These are phyloP conservation scores for Takifugu bimaculatus DNA, from an alignment of 2,113 vertebrate genomes.

Conservation along the genomic window DNA sequence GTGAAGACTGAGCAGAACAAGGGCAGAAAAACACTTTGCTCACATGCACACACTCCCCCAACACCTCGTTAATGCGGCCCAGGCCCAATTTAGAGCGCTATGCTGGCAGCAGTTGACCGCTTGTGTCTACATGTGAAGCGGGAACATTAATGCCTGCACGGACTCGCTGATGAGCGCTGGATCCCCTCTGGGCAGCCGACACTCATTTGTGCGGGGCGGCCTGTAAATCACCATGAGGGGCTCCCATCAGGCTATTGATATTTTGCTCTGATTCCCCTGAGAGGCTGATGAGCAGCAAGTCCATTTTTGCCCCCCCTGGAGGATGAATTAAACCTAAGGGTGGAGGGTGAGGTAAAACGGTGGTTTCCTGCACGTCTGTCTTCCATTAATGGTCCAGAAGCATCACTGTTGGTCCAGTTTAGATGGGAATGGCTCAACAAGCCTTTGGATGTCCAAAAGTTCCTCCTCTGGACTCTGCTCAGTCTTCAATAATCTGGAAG, in stretches of 20 bases:
- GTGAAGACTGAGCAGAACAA: background rate
- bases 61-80: conserved; percentile 43
- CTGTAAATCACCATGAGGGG: conserved; percentile 16
- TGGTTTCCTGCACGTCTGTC: no score
- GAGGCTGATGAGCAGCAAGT: conserved; percentile 6
- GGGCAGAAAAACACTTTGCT: conserved; percentile 3
- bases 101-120: background rate
- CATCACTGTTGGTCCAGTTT: no score
- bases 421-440: no score
- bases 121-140: background rate
- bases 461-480: no score
- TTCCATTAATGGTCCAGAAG: no score
- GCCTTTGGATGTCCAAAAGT: no score
- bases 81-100: conserved; percentile 9
- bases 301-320: conserved; percentile 15
- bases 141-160: conserved; percentile 14
- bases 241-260: background rate
- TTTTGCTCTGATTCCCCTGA: conserved; percentile 4
- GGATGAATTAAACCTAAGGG: conserved; percentile 2
- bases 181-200: conserved; percentile 21
- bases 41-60: conserved; percentile 23
- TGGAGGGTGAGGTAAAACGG: background rate
- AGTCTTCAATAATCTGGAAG: no score
- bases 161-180: conserved; percentile 8
- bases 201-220: conserved; percentile 15